Evolutionary conservation across 1,140 invertebrate genomes (phyloP), one percentile per base, ranked within the genome.

Genomic region (Holotrichia oblita): DNA sequence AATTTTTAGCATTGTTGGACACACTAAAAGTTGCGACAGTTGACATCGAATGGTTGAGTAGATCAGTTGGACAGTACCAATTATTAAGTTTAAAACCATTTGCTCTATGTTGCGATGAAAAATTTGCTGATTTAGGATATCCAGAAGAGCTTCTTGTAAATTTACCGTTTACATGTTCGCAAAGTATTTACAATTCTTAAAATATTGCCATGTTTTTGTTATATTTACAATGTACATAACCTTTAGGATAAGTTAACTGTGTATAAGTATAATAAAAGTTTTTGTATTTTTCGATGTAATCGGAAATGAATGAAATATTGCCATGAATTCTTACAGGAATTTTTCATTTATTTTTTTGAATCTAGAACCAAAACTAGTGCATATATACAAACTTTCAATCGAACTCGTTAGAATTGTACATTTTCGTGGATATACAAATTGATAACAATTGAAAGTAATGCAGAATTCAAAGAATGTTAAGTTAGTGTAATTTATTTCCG

Each of bases 31-130:
- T 82, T 1, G 81, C 83, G 9, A 85, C 84, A 12, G 85, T 86
- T 1, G 85, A 86, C 72, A 77, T 86, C 2, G 84, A 86, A 78
- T 86, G 85, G 85, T 78, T 86, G 40, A 83, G 82, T 69, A 81
- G 81, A 77, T 85, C 84, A 8, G 81, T 86, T 24, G 84, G 82
- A 34, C 82, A 84, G 44, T 86, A 84, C 69, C 77, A 83, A 77
- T 9, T 85, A 40, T 34, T 82, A 9, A 85, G 83, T 73, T 78
- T 86, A 44, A 78, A 83, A 0, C 82, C 81, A 14, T 86, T 81
- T 76, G 48, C 81, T 0, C 55, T 85, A n/a, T 84, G 84, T 59
- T 83, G 82, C 6, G 85, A 86, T 22, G 79, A 84, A 24, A 72
- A 73, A 0, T 79, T 86, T 55, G 75, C 78, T 59, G 77, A 84